A percentile compares a stretch with the other conserved stretches of the same genome.
Evolutionary conservation across 2,888 invertebrate species (phyloP).

Genomic region (Drosophila subquinaria): DNA sequence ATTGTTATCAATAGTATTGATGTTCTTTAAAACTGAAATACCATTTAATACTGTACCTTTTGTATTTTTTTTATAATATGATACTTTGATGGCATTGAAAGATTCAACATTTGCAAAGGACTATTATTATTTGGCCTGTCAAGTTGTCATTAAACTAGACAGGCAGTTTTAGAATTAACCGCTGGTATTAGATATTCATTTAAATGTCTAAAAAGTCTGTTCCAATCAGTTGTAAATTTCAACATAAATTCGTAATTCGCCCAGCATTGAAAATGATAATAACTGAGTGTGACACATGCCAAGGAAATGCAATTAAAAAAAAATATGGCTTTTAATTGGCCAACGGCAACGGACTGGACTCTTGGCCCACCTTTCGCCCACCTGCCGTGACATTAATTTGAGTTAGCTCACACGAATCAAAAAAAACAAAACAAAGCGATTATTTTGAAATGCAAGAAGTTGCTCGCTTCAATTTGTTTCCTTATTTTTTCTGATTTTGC

Average conservation of each 20-base stretch:
- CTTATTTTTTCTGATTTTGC: slow-evolving; percentile 9
- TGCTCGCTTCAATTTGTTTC: slow-evolving; percentile 6
- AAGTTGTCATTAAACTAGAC: background rate
- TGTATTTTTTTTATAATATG: too few species aligned
- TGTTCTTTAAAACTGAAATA: background rate
- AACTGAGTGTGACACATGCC: slow-evolving; percentile 50
- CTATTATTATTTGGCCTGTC: background rate
- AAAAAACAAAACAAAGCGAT: slow-evolving; percentile 1
- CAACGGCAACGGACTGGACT: background rate
- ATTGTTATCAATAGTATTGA: background rate
- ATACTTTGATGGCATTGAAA: too few species aligned
- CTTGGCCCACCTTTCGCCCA: slow-evolving; percentile 38
- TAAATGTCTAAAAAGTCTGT: background rate
- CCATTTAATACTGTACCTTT: background rate
- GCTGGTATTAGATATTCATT: background rate
- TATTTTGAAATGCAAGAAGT: slow-evolving; percentile 34
- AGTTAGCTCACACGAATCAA: slow-evolving; percentile 45
- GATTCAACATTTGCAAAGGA: background rate
- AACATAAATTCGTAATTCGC: slow-evolving; percentile 7
- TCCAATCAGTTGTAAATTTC: slow-evolving; percentile 5
- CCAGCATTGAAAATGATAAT: slow-evolving; percentile 25
- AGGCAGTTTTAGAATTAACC: background rate
- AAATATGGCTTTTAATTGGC: slow-evolving; percentile 72
- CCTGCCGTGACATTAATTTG: slow-evolving; percentile 68
- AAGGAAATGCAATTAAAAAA: slow-evolving; percentile 73